Evolutionary conservation across 2,113 vertebrate species (phyloP).

Genomic region (Dascyllus trimaculatus): DNA sequence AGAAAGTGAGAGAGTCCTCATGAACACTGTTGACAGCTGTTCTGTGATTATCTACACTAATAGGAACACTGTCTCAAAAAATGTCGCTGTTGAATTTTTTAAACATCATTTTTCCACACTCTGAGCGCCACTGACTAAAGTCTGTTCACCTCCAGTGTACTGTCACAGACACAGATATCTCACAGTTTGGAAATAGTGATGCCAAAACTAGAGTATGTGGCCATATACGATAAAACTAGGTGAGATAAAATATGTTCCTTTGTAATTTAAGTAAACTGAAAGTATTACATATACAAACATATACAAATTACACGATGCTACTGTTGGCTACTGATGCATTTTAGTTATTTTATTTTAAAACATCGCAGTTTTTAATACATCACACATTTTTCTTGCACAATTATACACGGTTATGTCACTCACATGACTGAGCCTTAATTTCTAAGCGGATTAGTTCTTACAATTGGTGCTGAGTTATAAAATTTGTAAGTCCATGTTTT

Average conservation of each 20-base stretch:
- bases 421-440: not conserved
- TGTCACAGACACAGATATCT: not conserved
- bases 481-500: not conserved
- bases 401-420: not conserved
- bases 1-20: conserved; percentile 6
- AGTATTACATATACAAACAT: no score
- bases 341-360: no score
- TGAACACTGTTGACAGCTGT: conserved; percentile 30
- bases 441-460: not conserved
- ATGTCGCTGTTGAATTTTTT: conserved; percentile 19
- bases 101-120: conserved; percentile 10
- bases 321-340: no score
- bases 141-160: not conserved
- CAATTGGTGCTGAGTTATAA: not conserved
- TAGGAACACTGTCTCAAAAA: conserved; percentile 14
- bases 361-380: no score
- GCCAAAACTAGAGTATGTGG: no score
- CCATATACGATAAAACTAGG: not conserved
- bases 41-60: conserved; percentile 23
- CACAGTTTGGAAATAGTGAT: not conserved
- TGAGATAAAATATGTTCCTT: not conserved
- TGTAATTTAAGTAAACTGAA: no score
- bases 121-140: not conserved
- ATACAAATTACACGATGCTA: no score
- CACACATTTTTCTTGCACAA: no score